Conservation (phyloP, 2,797 vertebrate genomes). For the Eulemur rubriventer region DNA sequence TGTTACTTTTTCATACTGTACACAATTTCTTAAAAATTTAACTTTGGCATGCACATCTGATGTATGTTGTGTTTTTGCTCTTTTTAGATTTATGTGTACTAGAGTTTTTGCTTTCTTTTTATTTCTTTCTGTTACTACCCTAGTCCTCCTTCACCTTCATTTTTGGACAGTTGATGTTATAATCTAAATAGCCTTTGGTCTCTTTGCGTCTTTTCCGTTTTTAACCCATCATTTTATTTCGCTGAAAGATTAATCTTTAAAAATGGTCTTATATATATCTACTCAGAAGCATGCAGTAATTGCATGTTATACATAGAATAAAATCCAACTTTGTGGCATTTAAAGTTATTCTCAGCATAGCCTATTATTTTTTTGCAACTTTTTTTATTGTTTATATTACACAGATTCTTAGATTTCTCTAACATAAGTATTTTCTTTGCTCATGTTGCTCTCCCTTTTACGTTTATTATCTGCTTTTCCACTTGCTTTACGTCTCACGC, state of each 20-base stretch:
- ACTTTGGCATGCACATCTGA: background rate
- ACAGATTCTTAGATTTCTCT: background rate
- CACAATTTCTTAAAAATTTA: background rate
- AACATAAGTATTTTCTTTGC: background rate
- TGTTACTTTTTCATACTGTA: background rate
- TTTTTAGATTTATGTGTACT: background rate
- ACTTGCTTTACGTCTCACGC: background rate
- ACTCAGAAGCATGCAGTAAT: background rate
- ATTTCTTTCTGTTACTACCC: background rate
- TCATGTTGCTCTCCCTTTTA: background rate
- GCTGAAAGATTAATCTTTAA: background rate
- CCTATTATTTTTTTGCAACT: background rate
- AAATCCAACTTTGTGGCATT: background rate
- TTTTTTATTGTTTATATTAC: background rate
- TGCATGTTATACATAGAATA: background rate
- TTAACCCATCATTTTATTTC: background rate
- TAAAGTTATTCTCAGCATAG: background rate
- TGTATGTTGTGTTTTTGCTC: background rate
- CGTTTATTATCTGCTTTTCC: background rate
- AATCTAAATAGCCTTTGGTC: background rate
- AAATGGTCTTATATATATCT: background rate
- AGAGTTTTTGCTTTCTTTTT: background rate
- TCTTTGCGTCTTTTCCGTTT: background rate
- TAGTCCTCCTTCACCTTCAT: background rate
- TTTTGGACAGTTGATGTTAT: background rate